phyloP scores from a whole-genome alignment of 30 jellyfish, hydroid and myxozoan genomes.

The Aurelia aurita region DNA sequence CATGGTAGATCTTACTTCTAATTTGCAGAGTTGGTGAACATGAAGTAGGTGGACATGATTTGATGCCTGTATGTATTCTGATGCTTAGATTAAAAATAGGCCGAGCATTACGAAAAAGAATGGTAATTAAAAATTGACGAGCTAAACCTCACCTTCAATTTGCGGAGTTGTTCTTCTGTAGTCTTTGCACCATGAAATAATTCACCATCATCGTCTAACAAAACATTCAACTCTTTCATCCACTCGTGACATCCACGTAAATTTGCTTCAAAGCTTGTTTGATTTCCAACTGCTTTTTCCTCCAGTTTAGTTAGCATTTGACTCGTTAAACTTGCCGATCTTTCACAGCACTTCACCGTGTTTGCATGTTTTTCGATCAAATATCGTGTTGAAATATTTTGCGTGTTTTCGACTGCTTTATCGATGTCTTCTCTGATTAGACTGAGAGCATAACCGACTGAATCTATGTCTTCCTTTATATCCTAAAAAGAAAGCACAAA shows the following conservation, averaged over 20 bases:
- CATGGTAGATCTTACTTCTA: neutral
- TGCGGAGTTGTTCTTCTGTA: conserved; percentile 20
- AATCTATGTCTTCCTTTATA: conserved; percentile 44
- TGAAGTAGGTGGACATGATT: neutral
- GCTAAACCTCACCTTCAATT: conserved; percentile 12
- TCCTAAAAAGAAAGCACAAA: conserved; percentile 1
- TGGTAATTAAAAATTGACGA: too few relatives aligned
- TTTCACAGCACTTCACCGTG: conserved; percentile 8
- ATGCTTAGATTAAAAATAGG: too few relatives aligned
- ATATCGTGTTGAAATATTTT: neutral
- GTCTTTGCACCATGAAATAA: conserved; percentile 10
- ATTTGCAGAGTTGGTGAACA: neutral
- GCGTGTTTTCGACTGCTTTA: conserved; percentile 13
- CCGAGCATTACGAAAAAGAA: too few relatives aligned
- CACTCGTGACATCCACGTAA: conserved; percentile 61
- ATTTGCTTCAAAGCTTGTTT: conserved; percentile 49
- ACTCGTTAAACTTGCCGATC: neutral
- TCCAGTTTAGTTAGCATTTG: conserved; percentile 4
- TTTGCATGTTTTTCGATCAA: conserved; percentile 22
- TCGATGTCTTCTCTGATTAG: conserved; percentile 62
- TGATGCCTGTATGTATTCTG: too few relatives aligned
- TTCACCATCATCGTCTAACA: conserved; percentile 23
- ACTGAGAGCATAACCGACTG: conserved; percentile 44
- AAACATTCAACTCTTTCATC: conserved; percentile 49
- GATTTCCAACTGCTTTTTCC: conserved; percentile 25